phyloP scores from a whole-genome alignment of 1,140 invertebrate genomes.

The Glomeris maerens region DNA sequence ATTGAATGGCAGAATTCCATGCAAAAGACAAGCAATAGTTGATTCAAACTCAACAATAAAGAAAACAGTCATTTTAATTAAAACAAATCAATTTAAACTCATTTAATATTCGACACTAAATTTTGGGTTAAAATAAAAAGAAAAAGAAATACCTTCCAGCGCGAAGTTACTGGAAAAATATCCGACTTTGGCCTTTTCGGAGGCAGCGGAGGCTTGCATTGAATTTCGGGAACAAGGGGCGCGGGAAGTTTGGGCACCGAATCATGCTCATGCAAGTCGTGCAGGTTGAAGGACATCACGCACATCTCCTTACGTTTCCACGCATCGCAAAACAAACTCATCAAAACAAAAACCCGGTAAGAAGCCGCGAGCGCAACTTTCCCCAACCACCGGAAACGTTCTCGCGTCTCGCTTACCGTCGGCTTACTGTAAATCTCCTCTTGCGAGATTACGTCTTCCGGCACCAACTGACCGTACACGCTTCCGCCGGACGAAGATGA shows the following conservation, averaged over 20 bases:
- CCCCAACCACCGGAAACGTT: background rate
- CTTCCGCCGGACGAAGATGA: conserved; percentile 29
- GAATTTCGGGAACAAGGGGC: too few species aligned
- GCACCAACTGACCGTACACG: conserved; percentile 31
- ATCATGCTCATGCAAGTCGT: too few species aligned
- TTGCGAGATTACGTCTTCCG: conserved; percentile 31
- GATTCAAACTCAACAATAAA: background rate
- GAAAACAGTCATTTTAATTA: background rate
- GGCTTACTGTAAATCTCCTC: conserved; percentile 51
- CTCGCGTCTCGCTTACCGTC: conserved; percentile 28
- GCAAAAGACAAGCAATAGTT: background rate
- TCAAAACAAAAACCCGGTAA: background rate
- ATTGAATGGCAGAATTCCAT: too few species aligned
- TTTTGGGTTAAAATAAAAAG: background rate
- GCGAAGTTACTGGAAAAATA: too few species aligned
- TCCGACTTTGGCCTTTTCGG: too few species aligned
- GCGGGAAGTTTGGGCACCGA: too few species aligned
- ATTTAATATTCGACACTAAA: background rate
- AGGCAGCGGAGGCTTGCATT: too few species aligned
- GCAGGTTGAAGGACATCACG: too few species aligned
- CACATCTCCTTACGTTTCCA: too few species aligned
- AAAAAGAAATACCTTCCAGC: too few species aligned
- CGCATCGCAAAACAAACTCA: too few species aligned
- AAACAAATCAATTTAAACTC: background rate
- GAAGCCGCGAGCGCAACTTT: background rate